Base-by-base conservation (phyloP, 2,113 vertebrate species). In the Strix uralensis region DNA sequence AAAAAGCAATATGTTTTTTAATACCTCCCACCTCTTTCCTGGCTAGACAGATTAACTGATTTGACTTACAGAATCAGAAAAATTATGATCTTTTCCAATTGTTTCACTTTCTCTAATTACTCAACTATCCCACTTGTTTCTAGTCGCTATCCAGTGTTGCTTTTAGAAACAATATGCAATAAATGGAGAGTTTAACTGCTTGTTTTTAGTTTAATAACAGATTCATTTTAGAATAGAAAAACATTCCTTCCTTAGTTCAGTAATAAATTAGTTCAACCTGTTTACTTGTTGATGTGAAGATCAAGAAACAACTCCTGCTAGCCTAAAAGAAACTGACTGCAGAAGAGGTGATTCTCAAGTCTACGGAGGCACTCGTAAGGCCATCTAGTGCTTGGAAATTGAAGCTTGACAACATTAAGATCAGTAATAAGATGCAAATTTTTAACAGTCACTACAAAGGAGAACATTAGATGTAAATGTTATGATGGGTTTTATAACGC, bases 21-120 rank as follows among this genome's bases (percentile, higher is more conserved):
- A 69, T 73, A 49, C 6, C 7, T 75, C 65, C 77, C 30, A 58
- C 79, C 69, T 86, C 55, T 95, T 86, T 95, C 84, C 91, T 94
- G 89, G 65, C 78, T 89, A 94, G 94, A 82, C 86, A 40, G 9
- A 42, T 51, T 38, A 71, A 72, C 20, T 57, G 26, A 51, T 82
- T 69, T 94, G 92, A 94, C 62, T 90, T 88, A 73, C 2, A 72
- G 66, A 85, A 75, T 82, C 47, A 86, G 57, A 72, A 92, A 78
- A 91, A 90, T 12, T 0, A 65, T 44, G 5, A 61, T 52, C 8
- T 88, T 65, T 94, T 92, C 71, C 54, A 80, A 36, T 95, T 95
- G 79, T 96, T 90, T 87, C 13, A 67, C 65, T 93, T 96, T 96
- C 36, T 81, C 5, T 58, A 55, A 67, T 79, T 91, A 92, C 38